These are phyloP conservation scores for Erebia aethiops DNA, from an alignment of 2,888 invertebrate species.

Conservation along the genomic window DNA sequence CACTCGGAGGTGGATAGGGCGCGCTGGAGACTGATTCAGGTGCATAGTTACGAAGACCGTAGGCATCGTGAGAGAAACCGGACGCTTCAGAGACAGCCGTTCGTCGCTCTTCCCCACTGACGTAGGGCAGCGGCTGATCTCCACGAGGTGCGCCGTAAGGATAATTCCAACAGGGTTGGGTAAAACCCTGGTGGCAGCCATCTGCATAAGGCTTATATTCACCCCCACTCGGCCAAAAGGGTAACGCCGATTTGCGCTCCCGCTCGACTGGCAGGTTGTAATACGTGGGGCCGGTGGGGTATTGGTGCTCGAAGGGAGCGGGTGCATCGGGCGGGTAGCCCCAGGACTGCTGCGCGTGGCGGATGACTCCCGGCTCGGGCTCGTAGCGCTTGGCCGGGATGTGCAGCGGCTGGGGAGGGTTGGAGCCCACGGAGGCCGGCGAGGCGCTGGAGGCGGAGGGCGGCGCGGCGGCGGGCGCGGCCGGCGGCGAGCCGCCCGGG, in stretches of 20 bases:
- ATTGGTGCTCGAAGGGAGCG: constrained; percentile 86
- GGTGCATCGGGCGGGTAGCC: constrained; percentile 88
- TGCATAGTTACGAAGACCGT: constrained; percentile 89
- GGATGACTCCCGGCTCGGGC: constrained; percentile 87
- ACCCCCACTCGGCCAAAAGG: constrained; percentile 87
- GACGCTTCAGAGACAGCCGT: constrained; percentile 85
- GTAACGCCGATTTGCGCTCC: constrained; percentile 85
- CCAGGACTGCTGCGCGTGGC: constrained; percentile 90
- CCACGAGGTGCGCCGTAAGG: constrained; percentile 85
- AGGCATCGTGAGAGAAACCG: constrained; percentile 89
- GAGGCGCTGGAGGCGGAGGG: constrained; percentile 81
- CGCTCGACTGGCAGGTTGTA: constrained; percentile 88
- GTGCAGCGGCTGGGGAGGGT: constrained; percentile 91
- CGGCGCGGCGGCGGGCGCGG: constrained; percentile 87
- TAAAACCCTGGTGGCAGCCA: constrained; percentile 87
- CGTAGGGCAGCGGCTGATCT: constrained; percentile 87
- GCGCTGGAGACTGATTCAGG: constrained; percentile 89
- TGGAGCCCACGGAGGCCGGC: constrained; percentile 85
- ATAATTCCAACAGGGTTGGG: constrained; percentile 90
- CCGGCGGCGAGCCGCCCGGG: constrained; percentile 84
- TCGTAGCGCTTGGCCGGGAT: constrained; percentile 93
- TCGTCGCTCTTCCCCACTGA: constrained; percentile 87
- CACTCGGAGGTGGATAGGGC: constrained; percentile 91
- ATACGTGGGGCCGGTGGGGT: constrained; percentile 87
- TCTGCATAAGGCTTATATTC: constrained; percentile 85